Evolutionary conservation across 2,888 invertebrate genomes (phyloP).

Genomic region (Keiferia lycopersicella): DNA sequence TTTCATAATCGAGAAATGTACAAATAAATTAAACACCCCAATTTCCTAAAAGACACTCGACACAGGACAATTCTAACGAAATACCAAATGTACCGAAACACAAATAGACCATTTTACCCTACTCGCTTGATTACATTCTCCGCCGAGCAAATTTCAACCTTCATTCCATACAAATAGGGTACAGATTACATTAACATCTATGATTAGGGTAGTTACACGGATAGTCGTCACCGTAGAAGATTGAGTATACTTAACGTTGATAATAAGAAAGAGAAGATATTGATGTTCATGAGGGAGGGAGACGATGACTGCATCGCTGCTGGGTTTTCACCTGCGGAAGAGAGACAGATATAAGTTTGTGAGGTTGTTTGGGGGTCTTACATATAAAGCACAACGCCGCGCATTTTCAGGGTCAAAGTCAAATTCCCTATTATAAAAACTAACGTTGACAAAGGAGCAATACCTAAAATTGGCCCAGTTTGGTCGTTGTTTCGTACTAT

Average conservation of each 20-base stretch:
- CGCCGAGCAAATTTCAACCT: constrained; percentile 45
- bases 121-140: constrained; percentile 30
- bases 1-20: too few species aligned
- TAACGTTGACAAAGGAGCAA: too few species aligned
- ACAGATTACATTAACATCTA: constrained; percentile 37
- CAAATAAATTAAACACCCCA: not conserved
- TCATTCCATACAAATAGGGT: constrained; percentile 39
- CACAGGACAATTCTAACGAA: constrained; percentile 10
- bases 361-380: not conserved
- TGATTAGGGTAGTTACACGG: constrained; percentile 33
- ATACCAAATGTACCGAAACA: constrained; percentile 16
- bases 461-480: too few species aligned
- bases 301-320: constrained; percentile 89
- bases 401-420: too few species aligned
- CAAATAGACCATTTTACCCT: constrained; percentile 13
- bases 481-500: too few species aligned
- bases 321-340: constrained; percentile 87
- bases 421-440: too few species aligned
- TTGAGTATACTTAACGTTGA: constrained; percentile 49
- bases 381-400: too few species aligned
- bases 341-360: constrained; percentile 28
- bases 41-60: constrained; percentile 14
- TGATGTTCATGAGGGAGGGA: constrained; percentile 57
- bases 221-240: constrained; percentile 68
- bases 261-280: constrained; percentile 51